Evolutionary conservation across 1,140 invertebrate species (phyloP), one percentile per base, ranked within the genome.

Genomic region (Asobara japonica): DNA sequence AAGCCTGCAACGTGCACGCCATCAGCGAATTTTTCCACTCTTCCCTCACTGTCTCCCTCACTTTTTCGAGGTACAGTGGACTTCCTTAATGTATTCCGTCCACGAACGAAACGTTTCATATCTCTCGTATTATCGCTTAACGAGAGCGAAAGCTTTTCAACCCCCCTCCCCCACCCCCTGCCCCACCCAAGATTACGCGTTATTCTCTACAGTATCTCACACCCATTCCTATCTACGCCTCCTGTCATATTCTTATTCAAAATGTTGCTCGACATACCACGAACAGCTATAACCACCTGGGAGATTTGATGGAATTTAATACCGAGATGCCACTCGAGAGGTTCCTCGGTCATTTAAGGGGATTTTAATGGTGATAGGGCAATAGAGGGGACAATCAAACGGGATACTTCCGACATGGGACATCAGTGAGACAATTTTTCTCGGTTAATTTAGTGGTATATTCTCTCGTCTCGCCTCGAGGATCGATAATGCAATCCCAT

Each of bases 61-160:
- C 13, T 62, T 62, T 62, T 62, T 31, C 4, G 4, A 33, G 11
- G 1, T 29, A 62, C 30, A 36, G 33, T 10, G 33, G 62, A 45
- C 27, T 65, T 51, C 61, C 31, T 71, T 65, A 48, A 71, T 62
- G 60, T 71, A 71, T 71, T 71, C 69, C 45, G 29, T n/a, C 36
- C 69, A 71, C 69, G 69, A 45, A 64, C 61, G 41, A 71, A 71
- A 65, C 62, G 36, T 65, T 71, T 71, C 69, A 71, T 71, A 71
- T 71, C 64, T 71, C 64, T 45, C 41, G 18, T 64, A 71, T 71
- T 71, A 71, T 71, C 69, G 69, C 16, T 65, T 71, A 71, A 71
- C 61, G 69, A 71, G 69, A 65, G 30, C 22, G 62, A 71, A 71
- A 71, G 67, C 31, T 56, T 56, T 56, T 56, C 51, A 56, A 56